Conservation (phyloP, 2,113 vertebrate genomes). For the Geococcyx californianus region DNA sequence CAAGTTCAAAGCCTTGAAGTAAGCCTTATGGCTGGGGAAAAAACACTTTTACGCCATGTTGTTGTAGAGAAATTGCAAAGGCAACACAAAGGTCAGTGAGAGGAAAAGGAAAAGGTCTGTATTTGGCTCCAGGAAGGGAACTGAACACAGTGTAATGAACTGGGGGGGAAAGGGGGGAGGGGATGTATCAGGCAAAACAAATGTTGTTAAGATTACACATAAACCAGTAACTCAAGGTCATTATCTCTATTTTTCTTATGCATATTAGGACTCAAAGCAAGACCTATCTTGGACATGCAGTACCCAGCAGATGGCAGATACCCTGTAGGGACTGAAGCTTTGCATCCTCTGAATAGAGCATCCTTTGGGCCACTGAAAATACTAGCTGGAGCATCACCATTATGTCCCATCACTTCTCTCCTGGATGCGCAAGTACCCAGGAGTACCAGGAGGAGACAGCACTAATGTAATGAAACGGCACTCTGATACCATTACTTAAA, state of each 20-base stretch:
- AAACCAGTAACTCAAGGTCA: neutral
- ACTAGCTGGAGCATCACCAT: neutral
- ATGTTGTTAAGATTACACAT: neutral
- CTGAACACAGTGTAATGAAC: neutral
- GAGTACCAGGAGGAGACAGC: neutral
- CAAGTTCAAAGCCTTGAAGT: neutral
- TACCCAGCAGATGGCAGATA: neutral
- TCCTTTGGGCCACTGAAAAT: neutral
- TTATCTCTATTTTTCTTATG: neutral
- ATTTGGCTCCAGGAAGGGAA: constrained; percentile 13
- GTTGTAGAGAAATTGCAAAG: neutral
- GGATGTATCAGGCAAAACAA: neutral
- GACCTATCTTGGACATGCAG: neutral
- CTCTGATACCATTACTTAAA: neutral
- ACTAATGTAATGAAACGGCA: neutral
- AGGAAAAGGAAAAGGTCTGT: constrained; percentile 21
- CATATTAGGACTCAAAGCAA: neutral
- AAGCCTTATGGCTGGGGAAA: neutral
- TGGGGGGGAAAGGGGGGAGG: neutral
- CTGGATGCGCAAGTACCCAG: neutral
- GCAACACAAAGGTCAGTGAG: neutral
- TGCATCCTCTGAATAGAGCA: neutral
- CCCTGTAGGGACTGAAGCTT: neutral
- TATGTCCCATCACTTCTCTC: neutral
- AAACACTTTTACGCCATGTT: neutral